Evolutionary conservation across 2,888 invertebrate species (phyloP).

Genomic region (Macrophya annulata): DNA sequence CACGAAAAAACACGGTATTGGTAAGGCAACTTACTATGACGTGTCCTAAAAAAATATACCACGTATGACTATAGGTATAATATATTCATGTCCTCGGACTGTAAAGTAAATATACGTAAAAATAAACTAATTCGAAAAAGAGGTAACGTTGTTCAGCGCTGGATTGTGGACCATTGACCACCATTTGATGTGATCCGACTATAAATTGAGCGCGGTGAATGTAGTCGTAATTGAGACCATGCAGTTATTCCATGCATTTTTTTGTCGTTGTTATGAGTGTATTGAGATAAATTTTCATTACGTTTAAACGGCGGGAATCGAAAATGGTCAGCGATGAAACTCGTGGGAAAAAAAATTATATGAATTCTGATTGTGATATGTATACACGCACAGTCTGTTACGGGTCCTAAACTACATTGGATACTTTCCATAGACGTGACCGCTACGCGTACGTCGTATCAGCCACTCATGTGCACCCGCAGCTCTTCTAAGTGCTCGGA

Average conservation of each 20-base stretch:
- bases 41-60: neutral
- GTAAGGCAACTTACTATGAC: neutral
- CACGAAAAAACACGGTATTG: too few relatives aligned
- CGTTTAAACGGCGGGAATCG: neutral
- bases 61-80: too few relatives aligned
- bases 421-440: conserved; percentile 72
- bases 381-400: neutral
- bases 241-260: neutral
- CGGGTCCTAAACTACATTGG: conserved; percentile 60
- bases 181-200: neutral
- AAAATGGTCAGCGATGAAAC: neutral
- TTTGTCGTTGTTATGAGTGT: neutral
- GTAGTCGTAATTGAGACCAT: neutral
- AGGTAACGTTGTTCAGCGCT: neutral
- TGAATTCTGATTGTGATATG: neutral
- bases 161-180: neutral
- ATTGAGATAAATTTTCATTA: neutral
- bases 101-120: neutral
- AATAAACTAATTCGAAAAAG: neutral
- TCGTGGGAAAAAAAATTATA: neutral
- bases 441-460: conserved; percentile 70
- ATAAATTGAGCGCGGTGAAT: neutral
- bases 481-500: conserved; percentile 56
- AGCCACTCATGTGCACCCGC: conserved; percentile 64
- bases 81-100: neutral